Percentiles rank a stretch among this genome's conserved stretches.
phyloP scores from a whole-genome alignment of 2,888 invertebrate species.

The Mellilla xanthometata region DNA sequence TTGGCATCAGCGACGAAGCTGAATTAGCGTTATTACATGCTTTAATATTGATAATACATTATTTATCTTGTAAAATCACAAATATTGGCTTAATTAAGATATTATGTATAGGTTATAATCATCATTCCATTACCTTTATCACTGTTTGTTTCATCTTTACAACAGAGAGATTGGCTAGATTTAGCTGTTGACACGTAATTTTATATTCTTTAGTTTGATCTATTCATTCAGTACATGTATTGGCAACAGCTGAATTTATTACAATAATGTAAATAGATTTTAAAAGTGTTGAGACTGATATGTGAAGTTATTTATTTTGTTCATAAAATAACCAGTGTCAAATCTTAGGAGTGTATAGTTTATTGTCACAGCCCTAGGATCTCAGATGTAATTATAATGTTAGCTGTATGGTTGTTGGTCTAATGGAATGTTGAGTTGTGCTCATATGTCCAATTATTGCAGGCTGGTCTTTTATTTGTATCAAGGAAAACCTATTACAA shows the following conservation, averaged over 20 bases:
- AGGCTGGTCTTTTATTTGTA: too few relatives aligned
- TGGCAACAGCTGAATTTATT: slow-evolving; percentile 64
- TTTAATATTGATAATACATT: slow-evolving; percentile 43
- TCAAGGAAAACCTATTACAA: too few relatives aligned
- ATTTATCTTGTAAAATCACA: slow-evolving; percentile 46
- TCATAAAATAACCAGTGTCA: slow-evolving; percentile 77
- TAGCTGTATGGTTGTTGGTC: slow-evolving; percentile 35
- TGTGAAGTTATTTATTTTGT: slow-evolving; percentile 78
- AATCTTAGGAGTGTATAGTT: slow-evolving; percentile 65
- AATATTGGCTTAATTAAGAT: slow-evolving; percentile 55
- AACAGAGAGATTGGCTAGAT: slow-evolving; percentile 41
- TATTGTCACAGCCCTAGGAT: slow-evolving; percentile 61
- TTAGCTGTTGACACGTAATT: slow-evolving; percentile 43
- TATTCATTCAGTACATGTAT: slow-evolving; percentile 46
- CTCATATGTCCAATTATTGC: slow-evolving; percentile 1
- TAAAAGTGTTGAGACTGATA: slow-evolving; percentile 79
- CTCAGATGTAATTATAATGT: slow-evolving; percentile 58
- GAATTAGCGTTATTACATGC: slow-evolving; percentile 43
- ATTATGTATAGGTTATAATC: slow-evolving; percentile 48
- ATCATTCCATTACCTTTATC: slow-evolving; percentile 59
- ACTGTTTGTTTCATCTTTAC: slow-evolving; percentile 31
- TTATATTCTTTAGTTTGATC: slow-evolving; percentile 18
- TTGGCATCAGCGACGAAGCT: slow-evolving; percentile 36
- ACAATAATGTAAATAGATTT: slow-evolving; percentile 75
- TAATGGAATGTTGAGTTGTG: slow-evolving; percentile 1